Percentiles rank a stretch among this genome's conserved stretches.
phyloP scores from a whole-genome alignment of 2,797 vertebrate genomes.

The Poeciliopsis turneri region DNA sequence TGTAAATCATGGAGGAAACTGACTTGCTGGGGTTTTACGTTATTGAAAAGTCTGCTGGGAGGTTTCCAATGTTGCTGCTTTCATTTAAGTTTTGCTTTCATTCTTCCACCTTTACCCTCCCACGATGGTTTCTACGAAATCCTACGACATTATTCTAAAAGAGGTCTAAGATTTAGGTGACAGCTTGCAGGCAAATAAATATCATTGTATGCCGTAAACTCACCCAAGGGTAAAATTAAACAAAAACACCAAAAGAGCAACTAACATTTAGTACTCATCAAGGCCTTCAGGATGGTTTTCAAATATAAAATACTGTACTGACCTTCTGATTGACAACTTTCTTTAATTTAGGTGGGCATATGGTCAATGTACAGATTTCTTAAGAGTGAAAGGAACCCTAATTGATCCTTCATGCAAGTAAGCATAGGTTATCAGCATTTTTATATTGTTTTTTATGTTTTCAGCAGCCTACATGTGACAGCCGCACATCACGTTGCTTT shows the following conservation, averaged over 20 bases:
- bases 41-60: conserved; percentile 18
- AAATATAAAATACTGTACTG: conserved; percentile 12
- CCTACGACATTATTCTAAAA: not conserved
- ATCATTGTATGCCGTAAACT: not conserved
- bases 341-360: conserved; percentile 5
- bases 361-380: conserved; percentile 2
- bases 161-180: not conserved
- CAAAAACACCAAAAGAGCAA: not conserved
- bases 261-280: not conserved
- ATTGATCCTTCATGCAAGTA: not conserved
- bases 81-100: conserved; percentile 5
- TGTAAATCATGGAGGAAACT: conserved; percentile 41
- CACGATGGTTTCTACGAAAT: not conserved
- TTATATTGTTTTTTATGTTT: conserved; percentile 1
- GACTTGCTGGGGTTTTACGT: conserved; percentile 24
- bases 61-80: not conserved
- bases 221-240: not conserved
- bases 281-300: not conserved
- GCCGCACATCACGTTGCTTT: conserved; percentile 26
- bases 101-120: not conserved
- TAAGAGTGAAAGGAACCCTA: not conserved
- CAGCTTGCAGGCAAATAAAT: conserved; percentile 10
- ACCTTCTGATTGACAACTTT: conserved; percentile 19
- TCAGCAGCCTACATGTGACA: conserved; percentile 14
- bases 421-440: conserved; percentile 7